Conservation (phyloP, 2,888 invertebrate species). For the Conchocele bisecta region DNA sequence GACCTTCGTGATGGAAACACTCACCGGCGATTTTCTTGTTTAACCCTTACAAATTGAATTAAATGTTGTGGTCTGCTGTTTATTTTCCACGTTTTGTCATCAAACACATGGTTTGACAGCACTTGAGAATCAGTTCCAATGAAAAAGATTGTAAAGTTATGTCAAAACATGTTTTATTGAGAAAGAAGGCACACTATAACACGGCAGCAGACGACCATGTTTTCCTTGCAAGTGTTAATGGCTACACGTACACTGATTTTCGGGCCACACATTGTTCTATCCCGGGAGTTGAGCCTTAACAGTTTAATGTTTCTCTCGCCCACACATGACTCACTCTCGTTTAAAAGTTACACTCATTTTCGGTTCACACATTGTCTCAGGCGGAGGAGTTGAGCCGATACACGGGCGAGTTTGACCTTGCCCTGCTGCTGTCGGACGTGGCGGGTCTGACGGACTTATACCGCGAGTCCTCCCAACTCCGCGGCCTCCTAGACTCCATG, state of each 20-base stretch:
- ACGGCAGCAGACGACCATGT: too few relatives aligned
- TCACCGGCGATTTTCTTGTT: too few relatives aligned
- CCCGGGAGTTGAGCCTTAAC: not conserved
- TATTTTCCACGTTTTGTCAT: too few relatives aligned
- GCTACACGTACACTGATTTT: not conserved
- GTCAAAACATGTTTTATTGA: too few relatives aligned
- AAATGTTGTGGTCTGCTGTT: too few relatives aligned
- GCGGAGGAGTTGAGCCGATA: slow-evolving; percentile 51
- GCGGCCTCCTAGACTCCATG: slow-evolving; percentile 42
- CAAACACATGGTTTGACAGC: too few relatives aligned
- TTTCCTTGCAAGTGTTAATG: not conserved
- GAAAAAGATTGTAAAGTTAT: too few relatives aligned
- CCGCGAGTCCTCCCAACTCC: slow-evolving; percentile 49
- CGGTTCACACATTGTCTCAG: slow-evolving; percentile 38
- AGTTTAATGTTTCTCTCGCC: not conserved
- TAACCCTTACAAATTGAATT: too few relatives aligned
- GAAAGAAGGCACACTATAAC: too few relatives aligned
- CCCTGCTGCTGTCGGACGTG: slow-evolving; percentile 56
- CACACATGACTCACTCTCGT: not conserved
- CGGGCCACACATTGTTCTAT: not conserved
- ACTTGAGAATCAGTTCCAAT: too few relatives aligned
- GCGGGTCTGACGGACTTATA: slow-evolving; percentile 68
- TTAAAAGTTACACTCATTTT: not conserved
- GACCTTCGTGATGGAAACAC: too few relatives aligned
- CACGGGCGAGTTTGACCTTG: slow-evolving; percentile 46